phyloP scores from a whole-genome alignment of 2,888 invertebrate genomes.

The Caenorhabditis plicata region DNA sequence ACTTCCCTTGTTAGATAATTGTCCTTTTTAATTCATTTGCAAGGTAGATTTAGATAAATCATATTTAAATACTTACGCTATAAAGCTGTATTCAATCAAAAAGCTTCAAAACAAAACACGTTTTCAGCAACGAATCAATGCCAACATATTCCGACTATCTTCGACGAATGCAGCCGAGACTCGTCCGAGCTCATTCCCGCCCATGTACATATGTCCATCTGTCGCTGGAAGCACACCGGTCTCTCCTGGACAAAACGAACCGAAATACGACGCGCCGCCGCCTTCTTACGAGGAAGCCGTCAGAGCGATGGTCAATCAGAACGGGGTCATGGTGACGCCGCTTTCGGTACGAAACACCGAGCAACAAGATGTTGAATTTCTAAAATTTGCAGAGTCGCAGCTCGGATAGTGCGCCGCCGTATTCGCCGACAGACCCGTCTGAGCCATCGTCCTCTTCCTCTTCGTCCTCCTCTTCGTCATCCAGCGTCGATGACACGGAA shows the following conservation, averaged over 20 bases:
- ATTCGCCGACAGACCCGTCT: slow-evolving; percentile 36
- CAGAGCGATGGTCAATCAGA: slow-evolving; percentile 20
- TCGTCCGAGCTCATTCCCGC: slow-evolving; percentile 23
- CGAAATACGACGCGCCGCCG: slow-evolving; percentile 43
- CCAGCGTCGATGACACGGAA: slow-evolving; percentile 2
- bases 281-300: slow-evolving; percentile 45
- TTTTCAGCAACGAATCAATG: not conserved
- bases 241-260: slow-evolving; percentile 26
- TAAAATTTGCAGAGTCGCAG: no score
- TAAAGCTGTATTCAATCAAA: no score
- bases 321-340: not conserved
- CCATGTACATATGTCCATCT: slow-evolving; percentile 29
- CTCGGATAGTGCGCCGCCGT: no score
- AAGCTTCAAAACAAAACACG: no score
- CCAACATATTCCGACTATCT: slow-evolving; percentile 15
- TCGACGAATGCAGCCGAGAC: slow-evolving; percentile 7
- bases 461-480: slow-evolving; percentile 8
- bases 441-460: slow-evolving; percentile 20
- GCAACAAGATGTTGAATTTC: no score
- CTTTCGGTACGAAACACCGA: no score
- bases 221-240: no score
- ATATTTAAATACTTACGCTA: no score
- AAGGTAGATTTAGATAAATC: no score
- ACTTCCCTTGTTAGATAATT: no score
- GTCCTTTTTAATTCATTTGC: no score